Percentiles rank a stretch among this genome's conserved stretches.
phyloP scores from a whole-genome alignment of 2,888 invertebrate genomes.

The Lathronympha strigana region DNA sequence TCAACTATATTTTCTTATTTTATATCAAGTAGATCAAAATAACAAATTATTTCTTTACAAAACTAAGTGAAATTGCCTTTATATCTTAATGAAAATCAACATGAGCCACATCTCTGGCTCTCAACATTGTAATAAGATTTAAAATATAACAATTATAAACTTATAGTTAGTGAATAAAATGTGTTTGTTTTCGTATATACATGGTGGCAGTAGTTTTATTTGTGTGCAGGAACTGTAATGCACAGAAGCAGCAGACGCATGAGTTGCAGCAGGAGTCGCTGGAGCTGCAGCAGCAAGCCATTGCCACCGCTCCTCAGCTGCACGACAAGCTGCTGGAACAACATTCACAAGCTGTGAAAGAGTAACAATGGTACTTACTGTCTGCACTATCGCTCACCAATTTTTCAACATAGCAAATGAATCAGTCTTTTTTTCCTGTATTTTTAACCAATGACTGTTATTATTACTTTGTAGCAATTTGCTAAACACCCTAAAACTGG shows the following conservation, averaged over 20 bases:
- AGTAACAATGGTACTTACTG: constrained; percentile 5
- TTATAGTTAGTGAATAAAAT: constrained; percentile 25
- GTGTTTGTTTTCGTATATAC: constrained; percentile 48
- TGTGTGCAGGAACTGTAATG: constrained; percentile 68
- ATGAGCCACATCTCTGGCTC: constrained; percentile 36
- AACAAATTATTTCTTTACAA: constrained; percentile 35
- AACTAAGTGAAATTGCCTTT: constrained; percentile 34
- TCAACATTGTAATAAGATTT: constrained; percentile 41
- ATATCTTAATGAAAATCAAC: constrained; percentile 40
- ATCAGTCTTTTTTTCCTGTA: no score
- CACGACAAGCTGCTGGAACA: constrained; percentile 68
- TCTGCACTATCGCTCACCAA: constrained; percentile 2
- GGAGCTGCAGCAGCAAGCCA: constrained; percentile 76
- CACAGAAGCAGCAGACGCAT: constrained; percentile 73
- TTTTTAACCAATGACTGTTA: background rate
- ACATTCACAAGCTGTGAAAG: background rate
- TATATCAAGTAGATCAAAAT: constrained; percentile 43
- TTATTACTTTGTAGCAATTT: background rate
- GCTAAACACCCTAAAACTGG: background rate
- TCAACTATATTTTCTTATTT: constrained; percentile 45
- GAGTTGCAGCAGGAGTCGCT: constrained; percentile 77
- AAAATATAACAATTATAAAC: constrained; percentile 39
- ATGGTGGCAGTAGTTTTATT: constrained; percentile 45
- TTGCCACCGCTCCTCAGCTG: constrained; percentile 68
- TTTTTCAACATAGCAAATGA: no score